Percentiles rank a stretch among this genome's conserved stretches.
phyloP scores from a whole-genome alignment of 2,113 vertebrate species.

The Festucalex cinctus region DNA sequence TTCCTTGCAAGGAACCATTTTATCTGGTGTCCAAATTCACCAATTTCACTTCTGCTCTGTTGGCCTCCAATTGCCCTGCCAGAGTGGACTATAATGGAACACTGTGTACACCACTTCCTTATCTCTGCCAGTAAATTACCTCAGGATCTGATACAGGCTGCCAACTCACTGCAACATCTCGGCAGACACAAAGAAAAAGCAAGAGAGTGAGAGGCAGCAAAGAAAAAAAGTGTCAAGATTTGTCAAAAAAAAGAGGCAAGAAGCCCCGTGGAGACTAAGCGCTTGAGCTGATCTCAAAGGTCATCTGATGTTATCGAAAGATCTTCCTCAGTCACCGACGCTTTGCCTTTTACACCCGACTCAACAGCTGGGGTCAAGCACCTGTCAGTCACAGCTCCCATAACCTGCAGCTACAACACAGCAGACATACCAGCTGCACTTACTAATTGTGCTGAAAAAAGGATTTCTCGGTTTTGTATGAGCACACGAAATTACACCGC shows the following conservation, averaged over 20 bases:
- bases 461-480: background rate
- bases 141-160: conserved; percentile 69
- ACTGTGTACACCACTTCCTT: conserved; percentile 64
- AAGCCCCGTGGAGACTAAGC: conserved; percentile 46
- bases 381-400: conserved; percentile 54
- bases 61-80: conserved; percentile 56
- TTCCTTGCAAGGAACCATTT: conserved; percentile 21
- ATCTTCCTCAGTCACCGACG: conserved; percentile 58
- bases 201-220: conserved; percentile 16
- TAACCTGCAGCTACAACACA: conserved; percentile 29
- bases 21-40: conserved; percentile 18
- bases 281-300: conserved; percentile 60
- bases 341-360: conserved; percentile 32
- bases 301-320: conserved; percentile 67
- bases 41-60: background rate
- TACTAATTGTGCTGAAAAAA: background rate
- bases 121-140: conserved; percentile 71
- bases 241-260: conserved; percentile 55
- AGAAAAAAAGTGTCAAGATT: conserved; percentile 45
- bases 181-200: conserved; percentile 39
- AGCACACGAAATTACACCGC: background rate
- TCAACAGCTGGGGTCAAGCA: conserved; percentile 49
- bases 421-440: conserved; percentile 6
- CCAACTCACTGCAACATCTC: conserved; percentile 64
- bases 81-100: conserved; percentile 57